phyloP scores from a whole-genome alignment of 2,797 vertebrate genomes.

The Nannoperca obscura region DNA sequence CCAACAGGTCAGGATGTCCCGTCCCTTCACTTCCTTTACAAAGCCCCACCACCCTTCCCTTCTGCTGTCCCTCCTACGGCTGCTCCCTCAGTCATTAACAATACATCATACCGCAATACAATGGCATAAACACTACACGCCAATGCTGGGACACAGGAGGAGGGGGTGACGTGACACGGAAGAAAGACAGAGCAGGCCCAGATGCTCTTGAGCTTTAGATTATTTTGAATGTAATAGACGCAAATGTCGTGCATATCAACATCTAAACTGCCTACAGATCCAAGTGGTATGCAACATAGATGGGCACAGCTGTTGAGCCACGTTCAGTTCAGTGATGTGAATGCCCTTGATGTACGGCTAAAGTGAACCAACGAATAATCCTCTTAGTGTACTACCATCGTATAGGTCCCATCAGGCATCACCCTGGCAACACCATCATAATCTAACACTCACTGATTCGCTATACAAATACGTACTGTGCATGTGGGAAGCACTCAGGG shows the following conservation, averaged over 20 bases:
- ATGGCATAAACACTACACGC: constrained; percentile 56
- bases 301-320: constrained; percentile 36
- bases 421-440: constrained; percentile 67
- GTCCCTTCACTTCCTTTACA: constrained; percentile 66
- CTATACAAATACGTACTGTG: constrained; percentile 44
- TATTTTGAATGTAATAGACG: constrained; percentile 25
- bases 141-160: constrained; percentile 41
- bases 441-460: constrained; percentile 63
- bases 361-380: constrained; percentile 70
- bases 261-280: constrained; percentile 2
- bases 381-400: constrained; percentile 66
- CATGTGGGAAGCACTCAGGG: constrained; percentile 68
- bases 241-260: constrained; percentile 12
- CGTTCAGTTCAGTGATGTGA: constrained; percentile 35
- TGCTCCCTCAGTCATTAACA: constrained; percentile 72
- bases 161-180: constrained; percentile 19
- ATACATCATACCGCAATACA: constrained; percentile 72
- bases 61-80: constrained; percentile 56
- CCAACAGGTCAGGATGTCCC: constrained; percentile 74
- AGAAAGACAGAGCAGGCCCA: constrained; percentile 31
- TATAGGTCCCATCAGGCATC: constrained; percentile 59
- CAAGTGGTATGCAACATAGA: constrained; percentile 6
- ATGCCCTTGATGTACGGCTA: constrained; percentile 54
- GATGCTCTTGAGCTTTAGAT: constrained; percentile 17
- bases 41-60: constrained; percentile 61